These are phyloP conservation scores for Lemur catta DNA, from an alignment of 2,797 vertebrate genomes.

Conservation along the genomic window DNA sequence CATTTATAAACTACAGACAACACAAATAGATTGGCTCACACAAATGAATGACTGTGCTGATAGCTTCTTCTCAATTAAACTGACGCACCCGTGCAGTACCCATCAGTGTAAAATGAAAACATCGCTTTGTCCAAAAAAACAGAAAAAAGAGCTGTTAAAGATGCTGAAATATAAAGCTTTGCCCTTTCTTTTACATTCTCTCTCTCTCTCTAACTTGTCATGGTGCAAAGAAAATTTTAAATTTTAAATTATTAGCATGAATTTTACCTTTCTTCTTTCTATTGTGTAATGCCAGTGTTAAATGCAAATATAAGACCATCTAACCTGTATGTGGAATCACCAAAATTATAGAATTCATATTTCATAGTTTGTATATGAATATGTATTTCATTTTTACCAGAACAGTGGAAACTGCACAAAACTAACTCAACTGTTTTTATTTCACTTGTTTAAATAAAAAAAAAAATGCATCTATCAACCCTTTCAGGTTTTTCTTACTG, in stretches of 20 bases:
- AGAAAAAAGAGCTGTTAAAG: neutral
- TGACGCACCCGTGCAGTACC: neutral
- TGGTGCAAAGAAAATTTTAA: neutral
- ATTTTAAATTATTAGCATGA: neutral
- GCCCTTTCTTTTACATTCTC: neutral
- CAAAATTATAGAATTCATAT: neutral
- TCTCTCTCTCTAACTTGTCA: neutral
- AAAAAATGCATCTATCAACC: neutral
- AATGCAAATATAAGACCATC: neutral
- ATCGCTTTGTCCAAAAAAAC: neutral
- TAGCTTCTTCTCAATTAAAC: neutral
- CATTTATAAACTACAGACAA: neutral
- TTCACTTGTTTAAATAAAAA: neutral
- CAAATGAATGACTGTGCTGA: neutral
- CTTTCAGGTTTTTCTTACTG: neutral
- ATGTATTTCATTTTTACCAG: neutral
- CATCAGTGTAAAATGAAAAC: neutral
- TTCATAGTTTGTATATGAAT: neutral
- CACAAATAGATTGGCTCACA: neutral
- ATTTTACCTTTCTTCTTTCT: constrained; percentile 8
- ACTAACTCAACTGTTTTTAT: neutral
- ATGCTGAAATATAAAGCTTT: neutral
- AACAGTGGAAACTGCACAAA: neutral
- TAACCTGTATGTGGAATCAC: neutral
- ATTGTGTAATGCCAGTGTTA: neutral